Evolutionary conservation across 2,113 vertebrate genomes (phyloP), one percentile per base, ranked within the genome.

Genomic region (Aythya baeri): DNA sequence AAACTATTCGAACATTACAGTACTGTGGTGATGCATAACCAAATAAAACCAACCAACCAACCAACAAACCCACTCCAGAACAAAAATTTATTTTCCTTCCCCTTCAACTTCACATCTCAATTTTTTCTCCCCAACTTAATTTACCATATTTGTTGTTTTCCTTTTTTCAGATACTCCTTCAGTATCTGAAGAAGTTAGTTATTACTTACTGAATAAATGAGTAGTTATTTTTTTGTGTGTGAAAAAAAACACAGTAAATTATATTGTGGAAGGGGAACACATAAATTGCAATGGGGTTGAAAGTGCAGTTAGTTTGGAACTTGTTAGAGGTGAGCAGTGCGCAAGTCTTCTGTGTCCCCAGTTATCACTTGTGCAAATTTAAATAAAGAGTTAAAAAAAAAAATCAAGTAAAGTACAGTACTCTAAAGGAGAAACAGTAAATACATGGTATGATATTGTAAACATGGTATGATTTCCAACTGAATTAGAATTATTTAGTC

Each of bases 31-130:
- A 23, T 9, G 11, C 23, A 11, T 5, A 55, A 38, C 10, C 9
- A 18, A 68, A 54, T 8, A 49, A 8, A 49, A 49, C 18, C 20
- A 49, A 49, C 9, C 46, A 49, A 21, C 18, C 46, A 49, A 6
- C 17, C 4, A 25, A 36, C 26, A 32, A 32, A n/a, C 2, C 12
- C 22, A 29, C 0, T 0, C 26, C 31, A 68, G 21, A 57, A 74
- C 3, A 81, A 63, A 3, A 74, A 63, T 54, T 52, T 50, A 9
- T 50, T 26, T 80, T 38, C 34, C 22, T 36, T 67, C 13, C 21
- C 23, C 23, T 89, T 77, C 46, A 25, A 20, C 16, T 38, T n/a
- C 26, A 10, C 0, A 0, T 62, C 22, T 75, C 8, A 27, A 9
- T 11, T 43, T 5, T 36, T 83, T 38, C 68, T 83, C 23, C 27